A percentile compares a stretch with the other conserved stretches of the same genome.
Conservation (phyloP, 2,797 vertebrate genomes). For the Onychomys torridus region DNA sequence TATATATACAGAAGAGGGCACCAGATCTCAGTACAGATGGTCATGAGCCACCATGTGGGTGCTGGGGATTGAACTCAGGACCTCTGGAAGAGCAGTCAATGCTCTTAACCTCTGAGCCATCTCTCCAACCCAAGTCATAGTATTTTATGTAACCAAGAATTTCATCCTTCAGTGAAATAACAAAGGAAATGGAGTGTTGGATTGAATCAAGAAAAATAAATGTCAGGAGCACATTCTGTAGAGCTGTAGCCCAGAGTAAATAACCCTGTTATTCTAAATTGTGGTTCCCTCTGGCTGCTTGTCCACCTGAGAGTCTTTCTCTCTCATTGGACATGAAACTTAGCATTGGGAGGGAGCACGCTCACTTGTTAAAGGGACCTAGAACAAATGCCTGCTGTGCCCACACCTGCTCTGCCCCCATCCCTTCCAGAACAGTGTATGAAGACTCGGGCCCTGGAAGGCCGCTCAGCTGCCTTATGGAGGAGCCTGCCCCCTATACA, state of each 20-base stretch:
- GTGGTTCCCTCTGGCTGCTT: not conserved
- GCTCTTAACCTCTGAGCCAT: no score
- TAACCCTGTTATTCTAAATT: not conserved
- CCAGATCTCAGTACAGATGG: no score
- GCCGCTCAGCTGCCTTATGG: conserved; percentile 95
- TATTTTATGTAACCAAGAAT: not conserved
- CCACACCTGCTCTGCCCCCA: not conserved
- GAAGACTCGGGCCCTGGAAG: conserved; percentile 93
- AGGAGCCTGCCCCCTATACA: conserved; percentile 96
- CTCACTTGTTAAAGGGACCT: not conserved
- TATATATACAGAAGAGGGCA: no score
- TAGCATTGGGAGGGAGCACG: not conserved
- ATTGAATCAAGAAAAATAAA: conserved; percentile 43
- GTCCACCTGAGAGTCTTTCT: not conserved
- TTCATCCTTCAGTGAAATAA: not conserved
- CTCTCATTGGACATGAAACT: not conserved
- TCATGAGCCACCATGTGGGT: no score
- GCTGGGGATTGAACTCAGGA: no score
- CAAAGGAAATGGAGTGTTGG: not conserved
- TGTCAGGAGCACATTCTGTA: not conserved
- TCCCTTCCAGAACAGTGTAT: conserved; percentile 90
- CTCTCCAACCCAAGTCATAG: no score
- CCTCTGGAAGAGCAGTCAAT: no score
- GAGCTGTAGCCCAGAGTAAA: fast-evolving
- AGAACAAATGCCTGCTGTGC: no score